Conservation (phyloP, 2,797 vertebrate genomes). For the Chlorospingus semifuscus region DNA sequence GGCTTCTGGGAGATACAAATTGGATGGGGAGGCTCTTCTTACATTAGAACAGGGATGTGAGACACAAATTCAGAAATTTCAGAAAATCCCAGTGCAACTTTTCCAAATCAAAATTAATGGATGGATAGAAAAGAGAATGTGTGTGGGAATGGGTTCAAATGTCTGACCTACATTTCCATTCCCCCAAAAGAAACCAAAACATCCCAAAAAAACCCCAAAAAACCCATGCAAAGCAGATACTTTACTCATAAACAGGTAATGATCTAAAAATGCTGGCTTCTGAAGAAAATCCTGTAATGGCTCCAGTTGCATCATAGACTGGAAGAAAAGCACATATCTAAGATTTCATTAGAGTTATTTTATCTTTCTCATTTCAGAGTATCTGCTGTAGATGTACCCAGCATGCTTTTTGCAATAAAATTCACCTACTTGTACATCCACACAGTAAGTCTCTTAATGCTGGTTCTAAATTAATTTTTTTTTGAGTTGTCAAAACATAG, state of each 20-base stretch:
- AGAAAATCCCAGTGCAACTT: background rate
- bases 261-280: background rate
- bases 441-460: background rate
- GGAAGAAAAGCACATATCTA: background rate
- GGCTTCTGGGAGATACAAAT: background rate
- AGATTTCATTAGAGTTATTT: background rate
- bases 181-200: background rate
- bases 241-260: background rate
- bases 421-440: background rate
- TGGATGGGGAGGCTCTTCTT: background rate
- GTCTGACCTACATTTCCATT: background rate
- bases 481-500: background rate
- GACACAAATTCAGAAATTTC: background rate
- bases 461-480: background rate
- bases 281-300: background rate
- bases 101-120: background rate
- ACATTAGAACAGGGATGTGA: background rate
- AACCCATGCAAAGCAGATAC: background rate
- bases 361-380: background rate
- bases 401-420: background rate
- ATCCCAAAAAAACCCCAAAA: background rate
- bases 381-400: background rate
- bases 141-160: slow-evolving; percentile 9
- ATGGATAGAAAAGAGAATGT: background rate
- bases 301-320: background rate